Conservation (phyloP, 1,140 invertebrate species). For the Drosophila busckii region DNA sequence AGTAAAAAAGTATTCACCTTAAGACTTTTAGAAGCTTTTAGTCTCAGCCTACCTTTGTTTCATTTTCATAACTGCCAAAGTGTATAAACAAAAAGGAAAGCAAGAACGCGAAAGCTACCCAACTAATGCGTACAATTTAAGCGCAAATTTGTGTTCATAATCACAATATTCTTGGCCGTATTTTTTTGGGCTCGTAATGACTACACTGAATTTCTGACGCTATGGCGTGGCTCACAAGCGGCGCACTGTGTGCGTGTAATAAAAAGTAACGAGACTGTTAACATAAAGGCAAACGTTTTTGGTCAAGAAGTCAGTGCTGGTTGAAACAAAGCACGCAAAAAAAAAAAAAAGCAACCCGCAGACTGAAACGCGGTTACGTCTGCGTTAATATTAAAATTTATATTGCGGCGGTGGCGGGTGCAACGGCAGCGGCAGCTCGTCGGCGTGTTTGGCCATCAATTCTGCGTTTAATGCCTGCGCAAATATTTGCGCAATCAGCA, state of each 20-base stretch:
- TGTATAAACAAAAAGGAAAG: too few species aligned
- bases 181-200: slow-evolving; percentile 51
- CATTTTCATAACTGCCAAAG: too few species aligned
- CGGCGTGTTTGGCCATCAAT: slow-evolving; percentile 51
- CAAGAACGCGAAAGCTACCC: too few species aligned
- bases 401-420: slow-evolving; percentile 44
- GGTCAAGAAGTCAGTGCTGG: slow-evolving; percentile 66
- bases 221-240: too few species aligned
- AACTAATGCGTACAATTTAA: slow-evolving; percentile 58
- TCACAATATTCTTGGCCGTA: slow-evolving; percentile 69
- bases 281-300: slow-evolving; percentile 69
- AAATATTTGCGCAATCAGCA: slow-evolving; percentile 77
- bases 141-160: slow-evolving; percentile 75
- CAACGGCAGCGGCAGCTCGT: slow-evolving; percentile 1
- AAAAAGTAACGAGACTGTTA: slow-evolving; percentile 75
- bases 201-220: slow-evolving; percentile 50
- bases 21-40: too few species aligned
- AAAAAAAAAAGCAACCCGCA: slow-evolving; percentile 51
- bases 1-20: too few species aligned
- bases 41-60: too few species aligned
- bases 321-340: slow-evolving; percentile 68
- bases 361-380: slow-evolving; percentile 55
- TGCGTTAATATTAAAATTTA: slow-evolving; percentile 76
- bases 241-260: slow-evolving; percentile 60
- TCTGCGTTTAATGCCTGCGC: slow-evolving; percentile 69